Conservation (phyloP, 2,888 invertebrate species). For the Griposia aprilina region DNA sequence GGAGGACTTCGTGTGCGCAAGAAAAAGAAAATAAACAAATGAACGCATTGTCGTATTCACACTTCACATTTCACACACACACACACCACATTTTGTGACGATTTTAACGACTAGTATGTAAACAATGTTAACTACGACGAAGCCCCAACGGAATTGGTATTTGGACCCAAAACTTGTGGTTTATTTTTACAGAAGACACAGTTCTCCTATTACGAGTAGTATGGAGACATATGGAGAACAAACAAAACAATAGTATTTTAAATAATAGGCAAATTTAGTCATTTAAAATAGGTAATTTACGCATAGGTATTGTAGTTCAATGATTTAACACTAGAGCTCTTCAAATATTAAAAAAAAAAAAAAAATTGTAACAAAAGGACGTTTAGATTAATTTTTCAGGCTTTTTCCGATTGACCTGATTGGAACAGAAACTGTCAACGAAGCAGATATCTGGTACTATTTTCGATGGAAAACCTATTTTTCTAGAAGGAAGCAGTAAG, state of each 20-base stretch:
- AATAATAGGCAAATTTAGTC: no score
- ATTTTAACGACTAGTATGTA: conserved; percentile 15
- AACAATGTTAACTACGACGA: background rate
- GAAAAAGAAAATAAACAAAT: conserved; percentile 16
- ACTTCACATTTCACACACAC: no score
- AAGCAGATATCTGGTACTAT: background rate
- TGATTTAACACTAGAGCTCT: background rate
- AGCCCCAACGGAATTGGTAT: background rate
- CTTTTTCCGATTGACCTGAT: conserved; percentile 4
- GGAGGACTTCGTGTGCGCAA: background rate
- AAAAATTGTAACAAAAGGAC: background rate
- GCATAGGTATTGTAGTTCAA: background rate
- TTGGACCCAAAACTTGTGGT: background rate
- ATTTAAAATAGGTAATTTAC: no score
- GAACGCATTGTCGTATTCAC: background rate
- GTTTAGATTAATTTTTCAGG: background rate
- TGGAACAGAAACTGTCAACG: background rate
- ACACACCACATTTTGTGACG: conserved; percentile 13
- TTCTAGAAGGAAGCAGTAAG: background rate
- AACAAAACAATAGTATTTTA: no score
- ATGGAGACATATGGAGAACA: no score
- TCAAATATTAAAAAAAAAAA: background rate
- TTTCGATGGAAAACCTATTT: conserved; percentile 1
- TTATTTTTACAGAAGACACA: no score
- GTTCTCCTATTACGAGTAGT: background rate